Evolutionary conservation across 2,113 vertebrate species (phyloP).

Genomic region (Seriola quinqueradiata): DNA sequence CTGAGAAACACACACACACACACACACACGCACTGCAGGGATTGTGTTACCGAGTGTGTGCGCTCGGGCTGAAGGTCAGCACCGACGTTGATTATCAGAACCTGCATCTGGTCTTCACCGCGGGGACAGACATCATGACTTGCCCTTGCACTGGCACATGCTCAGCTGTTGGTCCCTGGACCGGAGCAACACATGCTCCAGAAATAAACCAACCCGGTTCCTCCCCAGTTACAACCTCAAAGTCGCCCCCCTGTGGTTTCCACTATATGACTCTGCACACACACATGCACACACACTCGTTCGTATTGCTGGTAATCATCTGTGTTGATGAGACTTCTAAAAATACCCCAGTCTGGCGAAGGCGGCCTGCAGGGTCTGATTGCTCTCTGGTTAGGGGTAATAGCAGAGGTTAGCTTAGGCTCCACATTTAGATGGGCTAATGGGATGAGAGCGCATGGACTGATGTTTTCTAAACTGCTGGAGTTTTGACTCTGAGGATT

Average conservation of each 20-base stretch:
- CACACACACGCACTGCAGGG: conserved; percentile 5
- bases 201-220: conserved; percentile 69
- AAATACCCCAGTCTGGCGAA: conserved; percentile 31
- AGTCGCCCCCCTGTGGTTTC: conserved; percentile 55
- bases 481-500: background rate
- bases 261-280: background rate
- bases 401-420: conserved; percentile 19
- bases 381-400: conserved; percentile 29
- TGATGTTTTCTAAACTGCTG: conserved; percentile 1
- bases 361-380: conserved; percentile 33
- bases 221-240: conserved; percentile 76
- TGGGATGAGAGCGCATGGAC: background rate
- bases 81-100: conserved; percentile 32
- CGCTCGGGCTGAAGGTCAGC: conserved; percentile 59
- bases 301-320: conserved; percentile 42
- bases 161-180: conserved; percentile 74
- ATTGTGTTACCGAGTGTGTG: conserved; percentile 6
- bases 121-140: conserved; percentile 38
- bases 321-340: conserved; percentile 56
- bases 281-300: conserved; percentile 22
- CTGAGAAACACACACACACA: conserved; percentile 6
- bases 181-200: conserved; percentile 57
- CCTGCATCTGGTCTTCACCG: conserved; percentile 42
- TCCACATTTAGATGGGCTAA: conserved; percentile 17
- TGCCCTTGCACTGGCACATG: conserved; percentile 74